phyloP scores from a whole-genome alignment of 2,797 vertebrate genomes.

The Rhynchotus rufescens region DNA sequence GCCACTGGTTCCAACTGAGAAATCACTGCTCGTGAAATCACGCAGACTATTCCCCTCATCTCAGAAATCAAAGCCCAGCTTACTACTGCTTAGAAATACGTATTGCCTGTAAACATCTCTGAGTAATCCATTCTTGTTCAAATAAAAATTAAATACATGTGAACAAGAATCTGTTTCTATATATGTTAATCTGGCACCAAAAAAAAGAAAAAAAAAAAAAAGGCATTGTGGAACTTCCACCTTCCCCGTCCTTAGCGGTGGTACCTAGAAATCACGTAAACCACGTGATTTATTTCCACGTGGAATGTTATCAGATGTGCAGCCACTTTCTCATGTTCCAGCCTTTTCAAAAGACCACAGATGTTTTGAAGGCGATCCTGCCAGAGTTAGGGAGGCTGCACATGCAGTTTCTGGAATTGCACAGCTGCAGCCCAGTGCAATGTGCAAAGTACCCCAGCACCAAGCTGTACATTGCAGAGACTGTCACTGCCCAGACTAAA shows the following conservation, averaged over 20 bases:
- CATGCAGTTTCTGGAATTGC: rapidly evolving
- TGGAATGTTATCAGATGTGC: background rate
- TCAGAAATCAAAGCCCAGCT: background rate
- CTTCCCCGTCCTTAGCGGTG: background rate
- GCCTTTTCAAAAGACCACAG: background rate
- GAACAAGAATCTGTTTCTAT: rapidly evolving
- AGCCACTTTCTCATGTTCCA: background rate
- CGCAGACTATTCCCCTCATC: background rate
- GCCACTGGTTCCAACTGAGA: conserved; percentile 43
- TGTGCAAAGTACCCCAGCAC: rapidly evolving
- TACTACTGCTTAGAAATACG: background rate
- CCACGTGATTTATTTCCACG: background rate
- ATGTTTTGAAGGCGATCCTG: rapidly evolving
- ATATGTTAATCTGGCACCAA: rapidly evolving
- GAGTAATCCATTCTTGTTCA: background rate
- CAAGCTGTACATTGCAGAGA: background rate
- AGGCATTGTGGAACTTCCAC: background rate
- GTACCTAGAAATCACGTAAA: background rate
- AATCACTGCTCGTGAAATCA: conserved; percentile 7
- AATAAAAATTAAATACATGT: background rate
- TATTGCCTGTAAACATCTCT: rapidly evolving
- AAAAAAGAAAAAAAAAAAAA: no score
- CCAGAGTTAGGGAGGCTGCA: background rate
- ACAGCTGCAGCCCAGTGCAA: rapidly evolving
- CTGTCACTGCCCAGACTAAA: rapidly evolving